phyloP scores from a whole-genome alignment of 1,140 invertebrate genomes.

The Psilanteris sp. region DNA sequence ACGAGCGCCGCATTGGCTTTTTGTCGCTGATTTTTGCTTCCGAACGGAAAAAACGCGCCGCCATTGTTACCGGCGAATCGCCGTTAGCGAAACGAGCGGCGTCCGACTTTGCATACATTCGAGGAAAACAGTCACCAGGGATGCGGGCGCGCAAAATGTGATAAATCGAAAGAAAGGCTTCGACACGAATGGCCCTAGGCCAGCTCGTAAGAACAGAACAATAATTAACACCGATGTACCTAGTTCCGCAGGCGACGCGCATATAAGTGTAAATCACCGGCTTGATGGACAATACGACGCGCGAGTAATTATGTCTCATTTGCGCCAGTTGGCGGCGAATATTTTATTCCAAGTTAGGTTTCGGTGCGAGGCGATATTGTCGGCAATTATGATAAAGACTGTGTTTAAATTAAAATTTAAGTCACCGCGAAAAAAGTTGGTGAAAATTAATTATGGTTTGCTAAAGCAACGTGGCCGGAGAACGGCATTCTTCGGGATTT shows the following conservation, averaged over 20 bases:
- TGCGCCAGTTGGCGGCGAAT: constrained; percentile 12
- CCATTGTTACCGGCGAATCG: constrained; percentile 23
- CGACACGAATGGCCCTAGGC: constrained; percentile 43
- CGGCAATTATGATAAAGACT: constrained; percentile 6
- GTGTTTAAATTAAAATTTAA: too few relatives aligned
- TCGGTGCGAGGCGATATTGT: background rate
- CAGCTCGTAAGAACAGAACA: constrained; percentile 13
- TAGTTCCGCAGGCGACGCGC: constrained; percentile 32
- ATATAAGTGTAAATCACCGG: constrained; percentile 39
- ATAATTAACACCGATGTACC: constrained; percentile 41
- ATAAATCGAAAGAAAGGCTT: constrained; percentile 53
- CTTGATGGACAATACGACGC: constrained; percentile 37
- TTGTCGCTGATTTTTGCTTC: constrained; percentile 28
- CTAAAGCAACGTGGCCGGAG: too few relatives aligned
- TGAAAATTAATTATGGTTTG: too few relatives aligned
- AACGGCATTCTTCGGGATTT: too few relatives aligned
- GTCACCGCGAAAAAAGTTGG: too few relatives aligned
- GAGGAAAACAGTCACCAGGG: constrained; percentile 15
- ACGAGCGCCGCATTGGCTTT: constrained; percentile 26
- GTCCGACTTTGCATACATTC: constrained; percentile 48
- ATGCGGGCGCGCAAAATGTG: constrained; percentile 25
- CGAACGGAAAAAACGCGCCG: background rate
- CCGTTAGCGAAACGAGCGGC: constrained; percentile 38
- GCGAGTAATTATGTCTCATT: constrained; percentile 46
- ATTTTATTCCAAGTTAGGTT: constrained; percentile 8